Evolutionary conservation across 2,888 invertebrate species (phyloP).

Genomic region (Plebejus melissa): DNA sequence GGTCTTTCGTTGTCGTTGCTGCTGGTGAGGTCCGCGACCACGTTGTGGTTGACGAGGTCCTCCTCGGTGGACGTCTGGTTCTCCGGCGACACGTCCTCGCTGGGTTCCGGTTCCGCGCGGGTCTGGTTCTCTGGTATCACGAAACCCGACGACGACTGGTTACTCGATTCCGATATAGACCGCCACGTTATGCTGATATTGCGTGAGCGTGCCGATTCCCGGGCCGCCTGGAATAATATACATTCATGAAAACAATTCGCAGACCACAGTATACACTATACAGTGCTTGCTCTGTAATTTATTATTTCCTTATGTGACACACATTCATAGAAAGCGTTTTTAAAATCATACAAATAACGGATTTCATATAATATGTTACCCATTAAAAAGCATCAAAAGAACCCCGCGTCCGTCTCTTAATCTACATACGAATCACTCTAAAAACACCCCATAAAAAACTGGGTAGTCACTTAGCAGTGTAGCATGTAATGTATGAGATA

Average conservation of each 20-base stretch:
- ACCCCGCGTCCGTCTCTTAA: too few species aligned
- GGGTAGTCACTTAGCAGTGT: too few species aligned
- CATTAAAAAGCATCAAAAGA: too few species aligned
- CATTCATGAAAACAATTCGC: background rate
- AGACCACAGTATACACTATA: background rate
- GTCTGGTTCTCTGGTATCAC: slow-evolving; percentile 50
- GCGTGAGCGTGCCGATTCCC: slow-evolving; percentile 56
- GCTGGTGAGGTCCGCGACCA: slow-evolving; percentile 43
- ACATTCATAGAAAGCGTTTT: too few species aligned
- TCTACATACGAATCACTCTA: too few species aligned
- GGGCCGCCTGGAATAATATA: slow-evolving; percentile 47
- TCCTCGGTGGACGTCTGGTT: slow-evolving; percentile 40
- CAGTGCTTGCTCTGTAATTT: background rate
- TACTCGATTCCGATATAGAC: slow-evolving; percentile 71
- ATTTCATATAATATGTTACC: too few species aligned
- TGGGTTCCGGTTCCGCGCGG: slow-evolving; percentile 38
- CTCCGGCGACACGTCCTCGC: slow-evolving; percentile 35
- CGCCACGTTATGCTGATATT: slow-evolving; percentile 75
- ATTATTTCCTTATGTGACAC: background rate
- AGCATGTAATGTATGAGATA: too few species aligned
- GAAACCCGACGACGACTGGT: slow-evolving; percentile 66
- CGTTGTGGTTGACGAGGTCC: slow-evolving; percentile 46
- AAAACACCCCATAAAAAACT: too few species aligned
- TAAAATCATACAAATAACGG: too few species aligned
- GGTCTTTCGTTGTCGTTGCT: slow-evolving; percentile 40